These are phyloP conservation scores for Tarsius wallacei DNA, from an alignment of 2,797 vertebrate genomes.

Conservation along the genomic window DNA sequence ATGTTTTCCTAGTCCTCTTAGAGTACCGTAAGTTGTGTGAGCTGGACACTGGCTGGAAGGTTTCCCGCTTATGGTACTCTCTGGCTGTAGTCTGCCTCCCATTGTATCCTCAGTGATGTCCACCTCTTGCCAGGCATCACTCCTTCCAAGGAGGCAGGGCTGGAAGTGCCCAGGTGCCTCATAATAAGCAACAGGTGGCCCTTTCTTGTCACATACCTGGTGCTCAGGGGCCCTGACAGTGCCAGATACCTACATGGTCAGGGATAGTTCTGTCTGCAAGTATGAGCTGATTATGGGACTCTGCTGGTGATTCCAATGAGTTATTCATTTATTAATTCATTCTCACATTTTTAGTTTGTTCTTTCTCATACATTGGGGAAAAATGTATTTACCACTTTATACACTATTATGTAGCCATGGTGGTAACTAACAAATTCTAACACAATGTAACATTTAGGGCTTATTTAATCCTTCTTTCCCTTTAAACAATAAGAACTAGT, in stretches of 20 bases:
- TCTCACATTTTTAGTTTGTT: neutral
- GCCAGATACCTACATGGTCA: too few species aligned
- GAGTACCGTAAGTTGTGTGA: neutral
- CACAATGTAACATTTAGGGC: neutral
- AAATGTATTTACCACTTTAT: neutral
- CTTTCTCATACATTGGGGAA: neutral
- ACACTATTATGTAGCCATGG: neutral
- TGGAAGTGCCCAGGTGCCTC: neutral
- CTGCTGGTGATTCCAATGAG: neutral
- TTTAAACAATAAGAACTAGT: slow-evolving; percentile 12
- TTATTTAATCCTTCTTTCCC: slow-evolving; percentile 35
- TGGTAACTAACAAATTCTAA: slow-evolving; percentile 4
- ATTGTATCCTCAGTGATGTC: neutral
- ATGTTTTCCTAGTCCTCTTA: neutral
- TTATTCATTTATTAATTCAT: neutral
- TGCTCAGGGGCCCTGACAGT: neutral
- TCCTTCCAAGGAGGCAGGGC: neutral
- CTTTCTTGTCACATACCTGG: neutral
- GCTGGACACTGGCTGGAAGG: neutral
- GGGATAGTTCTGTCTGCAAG: neutral
- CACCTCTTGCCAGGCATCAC: neutral
- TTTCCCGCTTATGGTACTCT: neutral
- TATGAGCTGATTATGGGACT: neutral
- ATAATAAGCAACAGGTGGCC: neutral
- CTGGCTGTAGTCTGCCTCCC: neutral